Percentiles rank a stretch among this genome's conserved stretches.
phyloP scores from a whole-genome alignment of 2,888 invertebrate genomes.

The Andricus quercusramuli region DNA sequence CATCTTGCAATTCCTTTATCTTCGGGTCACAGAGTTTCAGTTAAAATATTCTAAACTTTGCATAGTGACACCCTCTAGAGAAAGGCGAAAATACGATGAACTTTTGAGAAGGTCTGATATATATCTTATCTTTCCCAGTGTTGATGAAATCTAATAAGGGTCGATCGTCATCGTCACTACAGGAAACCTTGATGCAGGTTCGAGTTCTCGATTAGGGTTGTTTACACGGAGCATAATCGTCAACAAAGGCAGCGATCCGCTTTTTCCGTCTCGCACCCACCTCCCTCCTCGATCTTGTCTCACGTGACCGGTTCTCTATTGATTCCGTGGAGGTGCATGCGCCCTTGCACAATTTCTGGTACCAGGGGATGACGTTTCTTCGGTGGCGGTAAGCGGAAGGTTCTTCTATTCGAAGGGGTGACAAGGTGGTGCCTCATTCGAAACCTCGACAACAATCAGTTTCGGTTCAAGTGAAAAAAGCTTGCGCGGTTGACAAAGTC shows the following conservation, averaged over 20 bases:
- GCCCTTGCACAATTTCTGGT: constrained; percentile 69
- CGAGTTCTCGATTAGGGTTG: constrained; percentile 48
- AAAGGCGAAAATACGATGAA: neutral
- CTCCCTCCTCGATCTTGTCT: constrained; percentile 50
- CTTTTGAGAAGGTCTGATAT: neutral
- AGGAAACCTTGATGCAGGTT: constrained; percentile 18
- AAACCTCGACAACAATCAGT: constrained; percentile 25
- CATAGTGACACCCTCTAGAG: neutral
- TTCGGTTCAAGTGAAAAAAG: constrained; percentile 29
- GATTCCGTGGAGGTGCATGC: constrained; percentile 74
- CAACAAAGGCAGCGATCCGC: constrained; percentile 51
- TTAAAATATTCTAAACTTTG: neutral
- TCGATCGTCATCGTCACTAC: neutral
- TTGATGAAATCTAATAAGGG: neutral
- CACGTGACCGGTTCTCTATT: constrained; percentile 74
- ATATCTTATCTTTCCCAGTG: constrained; percentile 4
- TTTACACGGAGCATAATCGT: constrained; percentile 58
- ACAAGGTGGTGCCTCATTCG: neutral
- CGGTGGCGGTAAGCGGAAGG: constrained; percentile 44
- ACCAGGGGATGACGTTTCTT: constrained; percentile 55
- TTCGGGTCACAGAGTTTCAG: too few species aligned
- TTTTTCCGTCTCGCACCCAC: constrained; percentile 44
- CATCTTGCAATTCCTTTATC: too few species aligned
- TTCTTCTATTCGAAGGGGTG: constrained; percentile 48
- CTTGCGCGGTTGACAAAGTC: constrained; percentile 30